Base-by-base conservation (phyloP, 2,113 vertebrate species). In the Cebidichthys violaceus region DNA sequence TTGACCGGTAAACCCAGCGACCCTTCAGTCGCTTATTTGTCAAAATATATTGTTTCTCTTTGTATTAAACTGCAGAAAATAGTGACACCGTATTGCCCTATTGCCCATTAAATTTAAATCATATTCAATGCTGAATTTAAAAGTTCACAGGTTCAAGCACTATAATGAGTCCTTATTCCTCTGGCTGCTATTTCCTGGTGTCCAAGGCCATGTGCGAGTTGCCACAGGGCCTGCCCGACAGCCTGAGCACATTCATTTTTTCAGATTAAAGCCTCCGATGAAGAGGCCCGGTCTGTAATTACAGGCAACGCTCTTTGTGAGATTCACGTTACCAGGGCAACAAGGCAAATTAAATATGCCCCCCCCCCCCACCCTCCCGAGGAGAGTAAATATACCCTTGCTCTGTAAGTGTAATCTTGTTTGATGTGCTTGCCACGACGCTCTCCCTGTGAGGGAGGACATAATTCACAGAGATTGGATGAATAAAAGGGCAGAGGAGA, bases 241-340 rank as follows among this genome's bases (percentile, higher is more conserved):
- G 90, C 75, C 78, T 22, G 45, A 78, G 81, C 39, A 75, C 83
- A 80, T 88, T 91, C 83, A 76, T 90, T 89, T 86, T 87, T 60
- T 10, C 86, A 90, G 87, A 93, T 92, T 92, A 92, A 90, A 94
- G 92, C 91, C 84, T 91, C 72, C 73, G 89, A 93, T 88, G 90
- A 90, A 91, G 92, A 90, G 81, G 89, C 82, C 90, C 87, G 81
- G 80, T 89, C 88, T 87, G 82, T 95, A 95, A 96, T 95, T 95
- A 95, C 87, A 90, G 91, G 66, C 92, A 80, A 89, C 86, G 82
- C 79, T 91, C 91, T 86, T 91, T 87, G 92, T 88, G 92, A 91
- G 89, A 90, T 88, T 90, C 83, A 79, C 66, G 92, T 94, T 89
- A 85, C 93, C 91, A 68, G 62, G 91, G 93, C 86, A 93, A 95